A percentile compares a stretch with the other conserved stretches of the same genome.
Evolutionary conservation across 2,888 invertebrate species (phyloP).

Genomic region (Tubulanus polymorphus): DNA sequence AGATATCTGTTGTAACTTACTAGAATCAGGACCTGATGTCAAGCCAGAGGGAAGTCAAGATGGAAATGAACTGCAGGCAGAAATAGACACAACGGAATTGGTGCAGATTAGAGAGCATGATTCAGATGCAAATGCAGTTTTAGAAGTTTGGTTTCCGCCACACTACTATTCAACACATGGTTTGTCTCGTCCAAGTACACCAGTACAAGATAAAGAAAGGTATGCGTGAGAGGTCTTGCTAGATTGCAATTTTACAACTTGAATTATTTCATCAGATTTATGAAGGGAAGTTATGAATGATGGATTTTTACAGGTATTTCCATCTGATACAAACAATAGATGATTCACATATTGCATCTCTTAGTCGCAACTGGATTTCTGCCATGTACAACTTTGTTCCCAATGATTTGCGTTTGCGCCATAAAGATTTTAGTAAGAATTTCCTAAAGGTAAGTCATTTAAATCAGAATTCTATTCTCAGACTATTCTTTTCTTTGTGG

Average conservation of each 20-base stretch:
- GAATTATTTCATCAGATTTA: no score
- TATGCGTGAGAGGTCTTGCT: no score
- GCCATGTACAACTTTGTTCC: conserved; percentile 42
- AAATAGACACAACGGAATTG: not conserved
- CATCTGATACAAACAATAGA: conserved; percentile 40
- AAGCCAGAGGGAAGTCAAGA: not conserved
- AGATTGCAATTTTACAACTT: no score
- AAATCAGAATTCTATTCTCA: not conserved
- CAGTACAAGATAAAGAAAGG: conserved; percentile 33
- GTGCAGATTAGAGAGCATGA: conserved; percentile 13
- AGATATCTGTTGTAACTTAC: no score
- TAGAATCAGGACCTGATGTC: not conserved
- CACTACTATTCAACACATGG: conserved; percentile 48
- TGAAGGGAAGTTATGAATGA: no score
- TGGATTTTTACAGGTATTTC: conserved; percentile 34
- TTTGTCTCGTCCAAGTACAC: conserved; percentile 44
- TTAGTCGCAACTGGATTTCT: conserved; percentile 31
- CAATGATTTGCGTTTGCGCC: conserved; percentile 21
- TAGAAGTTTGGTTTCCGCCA: conserved; percentile 46
- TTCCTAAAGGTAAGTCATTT: conserved; percentile 33
- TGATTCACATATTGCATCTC: conserved; percentile 36
- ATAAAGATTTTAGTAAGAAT: conserved; percentile 28
- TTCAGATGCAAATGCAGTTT: conserved; percentile 19
- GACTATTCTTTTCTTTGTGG: conserved; percentile 6
- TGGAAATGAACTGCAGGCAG: not conserved